Base-by-base conservation (phyloP, 1,140 invertebrate species). In the Drosophila bocki region DNA sequence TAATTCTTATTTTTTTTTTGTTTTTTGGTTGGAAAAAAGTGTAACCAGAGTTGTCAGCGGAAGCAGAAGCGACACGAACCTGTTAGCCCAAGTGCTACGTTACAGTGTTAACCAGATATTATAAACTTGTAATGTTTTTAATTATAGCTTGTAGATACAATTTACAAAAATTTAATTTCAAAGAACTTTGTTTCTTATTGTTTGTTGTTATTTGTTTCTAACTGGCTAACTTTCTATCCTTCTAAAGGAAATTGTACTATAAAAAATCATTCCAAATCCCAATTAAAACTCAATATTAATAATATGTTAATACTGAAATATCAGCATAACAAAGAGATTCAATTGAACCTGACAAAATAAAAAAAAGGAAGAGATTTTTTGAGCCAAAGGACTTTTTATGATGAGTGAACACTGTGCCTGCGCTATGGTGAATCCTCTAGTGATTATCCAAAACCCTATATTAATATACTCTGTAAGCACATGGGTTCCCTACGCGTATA, bases 41-140 rank as follows among this genome's bases (percentile, higher is more conserved):
- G 62, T 70, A 70, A 54, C 67, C 62, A 68, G 67, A 54, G 61
- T 67, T 64, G 62, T 51, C 61, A 70, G 67, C 67, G 67, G 67
- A 70, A 70, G 62, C 62, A 37, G 17, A 32, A 70, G 62, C 48
- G 62, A 39, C 67, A 70, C 67, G 67, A 70, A 70, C 62, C 37
- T 67, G 62, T 67, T 69, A 65, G 61, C 47, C 37, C 11, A 69
- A 65, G 45, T 67, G 32, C n/a, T 29, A 7, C 32, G 0, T 8
- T n/a, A 70, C 67, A 70, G 67, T 70, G 48, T 7, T 37, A 6
- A 26, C 22, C 12, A 26, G 39, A 29, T 54, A 54, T 65, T 33
- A 17, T 22, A 32, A 17, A 42, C 56, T 61, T 19, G n/a, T 22
- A 9, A 58, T 13, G 50, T 13, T 39, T 42, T 33, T 19, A 39